Conservation (phyloP, 2,888 invertebrate species). For the Phortica okadai region DNA sequence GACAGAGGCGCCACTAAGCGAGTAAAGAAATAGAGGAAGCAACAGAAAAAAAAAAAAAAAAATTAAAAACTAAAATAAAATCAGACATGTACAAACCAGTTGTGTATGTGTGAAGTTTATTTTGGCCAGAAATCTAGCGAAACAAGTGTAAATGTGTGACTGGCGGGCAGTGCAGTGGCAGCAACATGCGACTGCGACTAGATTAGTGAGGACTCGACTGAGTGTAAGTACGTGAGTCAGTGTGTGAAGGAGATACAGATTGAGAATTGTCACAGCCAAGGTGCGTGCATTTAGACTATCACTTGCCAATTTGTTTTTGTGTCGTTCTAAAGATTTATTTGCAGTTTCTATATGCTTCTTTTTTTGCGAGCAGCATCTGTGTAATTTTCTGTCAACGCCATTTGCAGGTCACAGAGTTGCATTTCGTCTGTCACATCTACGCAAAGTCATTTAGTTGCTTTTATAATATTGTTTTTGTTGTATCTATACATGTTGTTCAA, state of each 20-base stretch:
- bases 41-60: constrained; percentile 2
- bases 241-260: too few relatives aligned
- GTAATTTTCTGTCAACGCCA: background rate
- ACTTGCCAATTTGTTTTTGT: constrained; percentile 20
- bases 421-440: constrained; percentile 27
- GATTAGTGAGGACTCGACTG: too few relatives aligned
- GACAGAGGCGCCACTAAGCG: constrained; percentile 30
- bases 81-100: background rate
- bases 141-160: background rate
- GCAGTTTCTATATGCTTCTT: background rate
- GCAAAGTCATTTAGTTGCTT: constrained; percentile 5
- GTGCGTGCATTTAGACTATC: constrained; percentile 16
- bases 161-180: background rate
- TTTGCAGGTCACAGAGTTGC: constrained; percentile 19
- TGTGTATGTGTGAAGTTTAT: background rate
- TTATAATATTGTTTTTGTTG: background rate
- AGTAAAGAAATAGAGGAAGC: background rate
- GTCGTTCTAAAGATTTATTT: constrained; percentile 9
- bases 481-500: constrained; percentile 11
- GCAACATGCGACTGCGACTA: background rate
- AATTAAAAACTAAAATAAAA: background rate
- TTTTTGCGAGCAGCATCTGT: background rate
- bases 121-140: background rate
- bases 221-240: too few relatives aligned
- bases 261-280: background rate